Percentiles rank a stretch among this genome's conserved stretches.
Conservation (phyloP, 2,888 invertebrate species). For the Caenorhabditis sinica region DNA sequence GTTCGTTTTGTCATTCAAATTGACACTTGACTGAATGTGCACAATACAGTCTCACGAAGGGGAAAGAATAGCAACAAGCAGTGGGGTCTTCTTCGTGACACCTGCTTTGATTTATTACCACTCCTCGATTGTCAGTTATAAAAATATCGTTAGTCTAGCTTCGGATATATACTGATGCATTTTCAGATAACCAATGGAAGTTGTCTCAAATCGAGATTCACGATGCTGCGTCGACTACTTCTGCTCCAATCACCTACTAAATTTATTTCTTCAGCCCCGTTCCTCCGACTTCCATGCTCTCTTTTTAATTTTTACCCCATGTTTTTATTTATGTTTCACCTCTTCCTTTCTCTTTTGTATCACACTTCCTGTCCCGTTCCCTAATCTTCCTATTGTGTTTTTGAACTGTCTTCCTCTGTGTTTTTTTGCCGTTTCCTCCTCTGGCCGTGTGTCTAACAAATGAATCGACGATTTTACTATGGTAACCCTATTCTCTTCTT, state of each 20-base stretch:
- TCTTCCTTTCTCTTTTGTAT: constrained; percentile 3
- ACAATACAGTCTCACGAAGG: constrained; percentile 37
- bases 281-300: neutral
- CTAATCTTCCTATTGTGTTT: constrained; percentile 47
- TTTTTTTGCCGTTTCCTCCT: constrained; percentile 5
- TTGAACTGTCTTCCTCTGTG: constrained; percentile 38
- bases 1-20: constrained; percentile 62
- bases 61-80: constrained; percentile 20
- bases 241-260: constrained; percentile 87
- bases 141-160: too few species aligned
- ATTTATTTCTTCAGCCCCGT: neutral
- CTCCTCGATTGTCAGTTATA: too few species aligned
- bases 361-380: constrained; percentile 8
- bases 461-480: constrained; percentile 48
- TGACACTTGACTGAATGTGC: constrained; percentile 55
- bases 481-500: constrained; percentile 10
- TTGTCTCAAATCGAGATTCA: constrained; percentile 72
- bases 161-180: neutral
- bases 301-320: constrained; percentile 1
- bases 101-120: constrained; percentile 54
- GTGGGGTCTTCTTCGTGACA: constrained; percentile 36
- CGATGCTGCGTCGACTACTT: constrained; percentile 85
- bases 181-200: constrained; percentile 73
- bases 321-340: constrained; percentile 9
- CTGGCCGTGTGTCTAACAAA: constrained; percentile 19